phyloP scores from a whole-genome alignment of 2,797 vertebrate genomes.

The Gymnopithys bicolor region DNA sequence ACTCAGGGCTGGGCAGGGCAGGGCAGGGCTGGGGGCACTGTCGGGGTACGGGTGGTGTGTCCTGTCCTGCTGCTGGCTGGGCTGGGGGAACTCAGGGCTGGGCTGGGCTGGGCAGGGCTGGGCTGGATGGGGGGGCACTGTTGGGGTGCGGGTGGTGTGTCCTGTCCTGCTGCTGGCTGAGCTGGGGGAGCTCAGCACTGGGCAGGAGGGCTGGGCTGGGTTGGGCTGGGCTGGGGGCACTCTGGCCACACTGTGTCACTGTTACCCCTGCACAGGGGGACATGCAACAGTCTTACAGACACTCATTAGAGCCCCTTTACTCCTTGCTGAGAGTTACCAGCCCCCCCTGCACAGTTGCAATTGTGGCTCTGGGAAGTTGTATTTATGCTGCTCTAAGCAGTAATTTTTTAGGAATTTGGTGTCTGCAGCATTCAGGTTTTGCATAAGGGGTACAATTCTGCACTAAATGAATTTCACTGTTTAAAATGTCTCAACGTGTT shows the following conservation, averaged over 20 bases:
- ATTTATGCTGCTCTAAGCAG: background rate
- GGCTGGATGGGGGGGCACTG: background rate
- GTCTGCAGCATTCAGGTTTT: background rate
- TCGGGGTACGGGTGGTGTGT: background rate
- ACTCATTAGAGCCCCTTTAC: background rate
- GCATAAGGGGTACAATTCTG: background rate
- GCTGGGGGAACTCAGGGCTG: background rate
- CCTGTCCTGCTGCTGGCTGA: background rate
- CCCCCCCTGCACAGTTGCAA: background rate
- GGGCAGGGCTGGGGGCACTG: background rate
- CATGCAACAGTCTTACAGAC: background rate
- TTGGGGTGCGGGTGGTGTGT: background rate
- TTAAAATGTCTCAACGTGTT: background rate
- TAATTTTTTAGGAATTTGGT: background rate
- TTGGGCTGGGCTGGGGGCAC: background rate
- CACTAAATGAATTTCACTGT: background rate
- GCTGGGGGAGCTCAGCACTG: background rate
- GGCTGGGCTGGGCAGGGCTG: background rate
- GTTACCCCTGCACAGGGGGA: fast-evolving
- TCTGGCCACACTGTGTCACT: fast-evolving
- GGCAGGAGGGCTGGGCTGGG: too few relatives aligned
- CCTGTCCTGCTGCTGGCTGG: fast-evolving
- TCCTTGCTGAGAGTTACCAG: background rate
- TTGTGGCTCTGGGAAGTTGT: fast-evolving
- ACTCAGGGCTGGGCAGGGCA: too few relatives aligned